These are phyloP conservation scores for Fopius arisanus DNA, from an alignment of 1,140 invertebrate genomes.

Conservation along the genomic window DNA sequence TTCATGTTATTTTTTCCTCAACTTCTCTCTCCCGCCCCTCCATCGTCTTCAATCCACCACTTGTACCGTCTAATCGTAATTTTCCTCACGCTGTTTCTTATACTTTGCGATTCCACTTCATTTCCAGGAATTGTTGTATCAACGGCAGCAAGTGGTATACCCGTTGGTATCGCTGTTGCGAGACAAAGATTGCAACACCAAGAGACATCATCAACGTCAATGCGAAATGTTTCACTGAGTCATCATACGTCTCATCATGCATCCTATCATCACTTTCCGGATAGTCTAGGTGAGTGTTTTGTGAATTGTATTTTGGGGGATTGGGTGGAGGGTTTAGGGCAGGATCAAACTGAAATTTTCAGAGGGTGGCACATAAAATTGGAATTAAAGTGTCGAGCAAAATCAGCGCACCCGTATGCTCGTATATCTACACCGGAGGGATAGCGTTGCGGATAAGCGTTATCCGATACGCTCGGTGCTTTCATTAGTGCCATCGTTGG, in stretches of 20 bases:
- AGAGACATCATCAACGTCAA: slow-evolving; percentile 64
- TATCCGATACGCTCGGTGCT: slow-evolving; percentile 33
- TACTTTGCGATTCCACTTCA: neutral
- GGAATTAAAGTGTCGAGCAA: slow-evolving; percentile 6
- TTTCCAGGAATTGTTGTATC: slow-evolving; percentile 58
- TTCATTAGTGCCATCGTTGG: slow-evolving; percentile 31
- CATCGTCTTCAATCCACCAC: too few species aligned
- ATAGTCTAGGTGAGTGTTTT: slow-evolving; percentile 52
- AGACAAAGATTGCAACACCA: slow-evolving; percentile 76
- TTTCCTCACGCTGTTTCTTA: neutral
- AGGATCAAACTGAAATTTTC: neutral
- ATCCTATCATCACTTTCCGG: slow-evolving; percentile 60
- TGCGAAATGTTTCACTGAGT: slow-evolving; percentile 61
- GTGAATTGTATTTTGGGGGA: too few species aligned
- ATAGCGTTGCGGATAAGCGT: slow-evolving; percentile 33
- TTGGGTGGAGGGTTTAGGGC: too few species aligned
- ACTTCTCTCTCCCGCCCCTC: neutral
- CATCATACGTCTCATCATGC: slow-evolving; percentile 60
- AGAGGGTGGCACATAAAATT: neutral
- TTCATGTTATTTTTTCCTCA: slow-evolving; percentile 4
- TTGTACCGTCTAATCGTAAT: neutral
- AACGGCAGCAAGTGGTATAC: slow-evolving; percentile 70
- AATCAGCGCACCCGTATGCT: neutral
- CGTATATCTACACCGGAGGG: slow-evolving; percentile 16
- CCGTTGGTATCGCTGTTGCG: slow-evolving; percentile 86